These are phyloP conservation scores for Linurgus olivaceus DNA, from an alignment of 2,797 vertebrate genomes.

Conservation along the genomic window DNA sequence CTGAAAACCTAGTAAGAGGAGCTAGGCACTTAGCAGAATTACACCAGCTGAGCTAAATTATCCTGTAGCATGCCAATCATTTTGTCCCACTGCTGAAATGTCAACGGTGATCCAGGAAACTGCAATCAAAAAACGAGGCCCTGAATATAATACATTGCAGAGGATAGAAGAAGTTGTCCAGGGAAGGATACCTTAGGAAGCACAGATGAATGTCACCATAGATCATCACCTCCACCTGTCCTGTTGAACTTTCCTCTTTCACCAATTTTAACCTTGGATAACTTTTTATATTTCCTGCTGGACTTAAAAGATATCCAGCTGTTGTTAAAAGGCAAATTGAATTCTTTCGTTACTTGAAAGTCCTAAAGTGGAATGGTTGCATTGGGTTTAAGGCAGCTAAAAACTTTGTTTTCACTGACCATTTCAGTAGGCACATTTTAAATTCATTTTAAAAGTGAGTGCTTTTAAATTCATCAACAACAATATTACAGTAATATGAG, in stretches of 20 bases:
- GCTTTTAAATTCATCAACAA: background rate
- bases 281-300: background rate
- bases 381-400: background rate
- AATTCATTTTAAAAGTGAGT: background rate
- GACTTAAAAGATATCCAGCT: background rate
- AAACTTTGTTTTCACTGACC: background rate
- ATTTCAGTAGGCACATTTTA: background rate
- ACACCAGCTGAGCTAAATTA: background rate
- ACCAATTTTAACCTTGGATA: background rate
- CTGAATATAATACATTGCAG: background rate
- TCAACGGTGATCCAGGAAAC: background rate
- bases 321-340: background rate
- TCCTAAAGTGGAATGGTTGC: background rate
- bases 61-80: background rate
- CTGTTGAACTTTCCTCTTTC: slow-evolving; percentile 13
- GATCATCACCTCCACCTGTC: slow-evolving; percentile 24
- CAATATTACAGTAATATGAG: background rate
- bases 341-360: background rate
- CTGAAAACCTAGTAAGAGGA: background rate
- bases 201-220: background rate
- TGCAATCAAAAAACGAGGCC: background rate
- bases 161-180: background rate
- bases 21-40: background rate
- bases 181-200: background rate
- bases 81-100: background rate